phyloP scores from a whole-genome alignment of 2,113 vertebrate species.

The Caranx ignobilis region DNA sequence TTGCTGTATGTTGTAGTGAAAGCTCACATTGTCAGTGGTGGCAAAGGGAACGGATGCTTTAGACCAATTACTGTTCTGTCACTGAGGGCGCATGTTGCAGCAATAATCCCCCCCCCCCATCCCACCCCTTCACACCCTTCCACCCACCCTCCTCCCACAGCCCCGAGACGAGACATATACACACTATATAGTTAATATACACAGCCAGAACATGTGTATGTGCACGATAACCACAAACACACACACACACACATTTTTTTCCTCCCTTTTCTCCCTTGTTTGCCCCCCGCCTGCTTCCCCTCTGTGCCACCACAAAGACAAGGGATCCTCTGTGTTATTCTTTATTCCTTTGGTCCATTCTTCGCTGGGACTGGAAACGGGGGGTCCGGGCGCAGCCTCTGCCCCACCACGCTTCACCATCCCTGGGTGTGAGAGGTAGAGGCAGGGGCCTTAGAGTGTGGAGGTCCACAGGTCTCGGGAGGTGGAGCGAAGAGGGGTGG shows the following conservation, averaged over 20 bases:
- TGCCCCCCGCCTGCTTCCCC: slow-evolving; percentile 32
- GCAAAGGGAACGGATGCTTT: slow-evolving; percentile 81
- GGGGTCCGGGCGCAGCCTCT: slow-evolving; percentile 41
- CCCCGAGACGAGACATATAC: slow-evolving; percentile 22
- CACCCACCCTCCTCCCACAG: slow-evolving; percentile 25
- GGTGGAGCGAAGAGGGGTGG: neutral
- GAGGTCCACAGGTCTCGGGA: slow-evolving; percentile 29
- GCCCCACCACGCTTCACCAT: slow-evolving; percentile 57
- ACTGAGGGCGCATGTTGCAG: slow-evolving; percentile 43
- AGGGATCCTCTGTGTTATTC: slow-evolving; percentile 60
- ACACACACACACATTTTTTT: neutral
- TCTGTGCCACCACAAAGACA: slow-evolving; percentile 52
- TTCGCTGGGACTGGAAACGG: slow-evolving; percentile 18
- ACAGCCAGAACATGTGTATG: slow-evolving; percentile 26
- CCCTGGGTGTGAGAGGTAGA: slow-evolving; percentile 34
- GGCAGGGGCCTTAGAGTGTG: slow-evolving; percentile 42
- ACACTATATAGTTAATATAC: slow-evolving; percentile 3
- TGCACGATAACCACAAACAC: slow-evolving; percentile 41
- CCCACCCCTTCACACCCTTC: neutral
- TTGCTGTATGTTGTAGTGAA: slow-evolving; percentile 94
- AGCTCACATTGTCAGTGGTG: slow-evolving; percentile 87
- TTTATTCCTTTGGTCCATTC: slow-evolving; percentile 48
- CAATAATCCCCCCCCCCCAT: slow-evolving; percentile 42
- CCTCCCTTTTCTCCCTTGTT: neutral
- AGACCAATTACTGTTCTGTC: slow-evolving; percentile 85